Evolutionary conservation across 2,888 invertebrate species (phyloP).

Genomic region (Epinotia ramella): DNA sequence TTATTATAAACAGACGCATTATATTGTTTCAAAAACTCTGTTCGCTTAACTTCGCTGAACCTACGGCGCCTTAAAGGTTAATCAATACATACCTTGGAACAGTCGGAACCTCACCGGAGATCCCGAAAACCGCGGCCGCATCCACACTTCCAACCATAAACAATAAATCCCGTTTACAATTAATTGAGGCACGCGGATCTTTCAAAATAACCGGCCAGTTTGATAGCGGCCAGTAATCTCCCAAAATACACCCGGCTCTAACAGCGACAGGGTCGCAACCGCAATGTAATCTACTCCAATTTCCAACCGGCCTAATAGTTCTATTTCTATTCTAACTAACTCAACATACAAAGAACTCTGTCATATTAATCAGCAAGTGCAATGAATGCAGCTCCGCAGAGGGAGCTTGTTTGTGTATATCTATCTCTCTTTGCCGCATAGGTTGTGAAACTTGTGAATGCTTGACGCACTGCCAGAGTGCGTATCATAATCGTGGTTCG

Average conservation of each 20-base stretch:
- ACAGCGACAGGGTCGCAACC: conserved; percentile 57
- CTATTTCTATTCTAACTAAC: conserved; percentile 49
- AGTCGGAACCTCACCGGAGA: neutral
- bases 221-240: conserved; percentile 56
- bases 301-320: conserved; percentile 36
- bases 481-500: conserved; percentile 36
- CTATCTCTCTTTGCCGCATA: conserved; percentile 59
- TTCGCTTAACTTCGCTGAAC: too few relatives aligned
- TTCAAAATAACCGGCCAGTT: conserved; percentile 58
- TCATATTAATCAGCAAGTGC: conserved; percentile 65
- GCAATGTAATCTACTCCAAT: conserved; percentile 48
- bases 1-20: too few relatives aligned
- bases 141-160: conserved; percentile 49
- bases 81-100: too few relatives aligned
- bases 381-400: conserved; percentile 63
- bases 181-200: conserved; percentile 57
- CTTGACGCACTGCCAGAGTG: conserved; percentile 52
- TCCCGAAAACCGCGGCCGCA: conserved; percentile 46
- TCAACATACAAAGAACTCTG: conserved; percentile 61
- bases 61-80: too few relatives aligned
- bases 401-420: conserved; percentile 53
- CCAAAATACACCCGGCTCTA: conserved; percentile 57
- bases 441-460: conserved; percentile 49
- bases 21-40: too few relatives aligned
- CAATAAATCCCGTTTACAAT: conserved; percentile 56